Base-by-base conservation (phyloP, 2,888 invertebrate genomes). In the Autographa pulchrina region DNA sequence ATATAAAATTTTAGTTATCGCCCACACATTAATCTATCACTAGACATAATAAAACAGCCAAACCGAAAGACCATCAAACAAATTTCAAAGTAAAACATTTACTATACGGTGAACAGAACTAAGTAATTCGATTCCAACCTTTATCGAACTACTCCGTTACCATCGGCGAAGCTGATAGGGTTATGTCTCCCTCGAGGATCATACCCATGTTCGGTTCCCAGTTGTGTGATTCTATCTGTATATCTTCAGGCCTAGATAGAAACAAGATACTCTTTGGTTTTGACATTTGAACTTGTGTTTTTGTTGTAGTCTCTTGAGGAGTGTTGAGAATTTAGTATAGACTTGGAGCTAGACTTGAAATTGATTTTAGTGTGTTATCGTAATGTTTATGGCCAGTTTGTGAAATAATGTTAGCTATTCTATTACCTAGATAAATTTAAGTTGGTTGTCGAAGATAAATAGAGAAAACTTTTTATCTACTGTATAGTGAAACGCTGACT, bases 61-160 rank as follows among this genome's bases (percentile, higher is more conserved):
- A 2, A 48, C 5, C 6, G 13, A 8, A 48, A 48, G n/a, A 1
- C 5, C 6, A n/a, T 8, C n/a, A n/a, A 48, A 48, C 5, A 48
- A 48, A 4, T 48, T 48, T 48, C 48, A 16, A 48, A 48, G 48
- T 71, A 74, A 77, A 77, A 68, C 69, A 77, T 80, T 72, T 64
- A 77, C 70, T 62, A 71, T 70, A 72, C 54, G 62, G 3, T 54
- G 62, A 70, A 75, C 60, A 58, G 71, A 73, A 80, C 65, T 71
- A 72, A 77, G 73, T 84, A 75, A 77, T 78, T 77, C 67, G 71
- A 75, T 79, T 74, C 62, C 43, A 61, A 74, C 65, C 70, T 80
- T 78, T 81, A 75, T 80, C 71, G 74, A 84, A 81, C 72, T 76
- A 78, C 78, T 83, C 71, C 69, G 76, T 75, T 74, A 77, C 72